Evolutionary conservation across 2,113 vertebrate species (phyloP), one percentile per base, ranked within the genome.

Genomic region (Podarcis muralis): DNA sequence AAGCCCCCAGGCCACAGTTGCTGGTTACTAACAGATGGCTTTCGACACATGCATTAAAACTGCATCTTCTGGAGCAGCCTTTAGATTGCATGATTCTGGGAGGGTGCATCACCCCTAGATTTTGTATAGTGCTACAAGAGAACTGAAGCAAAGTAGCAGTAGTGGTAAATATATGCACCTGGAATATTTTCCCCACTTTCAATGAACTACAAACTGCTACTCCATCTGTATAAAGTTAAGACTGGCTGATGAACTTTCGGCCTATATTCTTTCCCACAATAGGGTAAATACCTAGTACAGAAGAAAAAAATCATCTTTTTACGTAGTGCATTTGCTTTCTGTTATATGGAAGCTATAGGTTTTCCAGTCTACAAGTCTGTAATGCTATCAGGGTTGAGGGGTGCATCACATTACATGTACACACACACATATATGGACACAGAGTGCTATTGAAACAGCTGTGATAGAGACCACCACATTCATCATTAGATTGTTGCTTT

Each of bases 401-500:
- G 72, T 91, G 91, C 90, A 87, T 93, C 81, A 32, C 2, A 30
- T 88, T 94, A 91, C 92, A 87, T 71, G 91, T 68, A 90, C 37
- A 92, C 0, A 0, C 59, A 62, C 59, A 62, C 59, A 62, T 18
- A 62, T 18, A 20, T 3, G 18, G 59, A 62, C 15, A 89, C 30
- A 69, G 68, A 88, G 80, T 87, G 89, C 69, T 86, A 72, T 66
- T 53, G 48, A 53, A 87, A 35, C 53, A 87, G 79, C 57, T 88
- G 71, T 77, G 43, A 35, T 20, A 57, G 72, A 62, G 82, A 90
- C 90, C 91, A 88, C 87, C 88, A 89, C 68, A 93, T 93, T 93
- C 89, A 94, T 93, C 89, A 93, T 90, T 75, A 75, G 83, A 37
- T 69, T 94, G 85, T 15, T 90, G 79, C 81, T 92, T 88, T 87